These are phyloP conservation scores for Eristalinus aeneus DNA, from an alignment of 2,888 invertebrate genomes.

Conservation along the genomic window DNA sequence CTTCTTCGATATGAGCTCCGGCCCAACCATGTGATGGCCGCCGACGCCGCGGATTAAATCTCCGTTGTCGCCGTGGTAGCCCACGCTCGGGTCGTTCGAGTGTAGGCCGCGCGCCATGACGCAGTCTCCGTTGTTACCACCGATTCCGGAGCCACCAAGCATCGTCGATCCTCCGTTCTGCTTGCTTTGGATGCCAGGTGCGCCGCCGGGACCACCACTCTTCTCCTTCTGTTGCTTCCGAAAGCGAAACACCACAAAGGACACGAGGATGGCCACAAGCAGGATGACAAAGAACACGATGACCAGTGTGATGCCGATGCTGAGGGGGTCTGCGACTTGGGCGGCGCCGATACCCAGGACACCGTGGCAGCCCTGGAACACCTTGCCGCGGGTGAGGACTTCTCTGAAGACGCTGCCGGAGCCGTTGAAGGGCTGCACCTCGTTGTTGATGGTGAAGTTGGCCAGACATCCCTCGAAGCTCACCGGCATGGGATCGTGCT, in stretches of 20 bases:
- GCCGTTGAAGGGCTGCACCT: conserved; percentile 94
- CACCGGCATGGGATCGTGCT: conserved; percentile 82
- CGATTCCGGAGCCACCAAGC: conserved; percentile 86
- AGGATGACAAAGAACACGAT: conserved; percentile 96
- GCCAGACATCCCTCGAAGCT: conserved; percentile 94
- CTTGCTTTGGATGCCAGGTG: conserved; percentile 88
- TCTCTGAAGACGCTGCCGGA: conserved; percentile 91
- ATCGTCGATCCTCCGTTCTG: conserved; percentile 86
- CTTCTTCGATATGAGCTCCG: conserved; percentile 93
- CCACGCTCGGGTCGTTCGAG: conserved; percentile 85
- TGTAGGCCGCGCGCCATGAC: conserved; percentile 87
- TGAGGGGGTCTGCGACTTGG: conserved; percentile 91
- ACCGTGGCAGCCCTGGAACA: conserved; percentile 88
- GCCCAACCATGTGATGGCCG: conserved; percentile 89
- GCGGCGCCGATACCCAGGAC: conserved; percentile 88
- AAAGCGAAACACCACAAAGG: conserved; percentile 95
- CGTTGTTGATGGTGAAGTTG: conserved; percentile 93
- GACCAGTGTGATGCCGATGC: conserved; percentile 95
- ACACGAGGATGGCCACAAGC: conserved; percentile 92
- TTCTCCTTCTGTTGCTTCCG: conserved; percentile 94
- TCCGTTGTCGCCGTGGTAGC: conserved; percentile 87
- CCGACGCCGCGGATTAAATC: conserved; percentile 89
- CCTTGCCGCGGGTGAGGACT: conserved; percentile 86
- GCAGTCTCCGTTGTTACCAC: conserved; percentile 86
- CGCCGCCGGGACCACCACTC: conserved; percentile 85